Conservation (phyloP, 2,797 vertebrate species). For the Rhinoraja longicauda region DNA sequence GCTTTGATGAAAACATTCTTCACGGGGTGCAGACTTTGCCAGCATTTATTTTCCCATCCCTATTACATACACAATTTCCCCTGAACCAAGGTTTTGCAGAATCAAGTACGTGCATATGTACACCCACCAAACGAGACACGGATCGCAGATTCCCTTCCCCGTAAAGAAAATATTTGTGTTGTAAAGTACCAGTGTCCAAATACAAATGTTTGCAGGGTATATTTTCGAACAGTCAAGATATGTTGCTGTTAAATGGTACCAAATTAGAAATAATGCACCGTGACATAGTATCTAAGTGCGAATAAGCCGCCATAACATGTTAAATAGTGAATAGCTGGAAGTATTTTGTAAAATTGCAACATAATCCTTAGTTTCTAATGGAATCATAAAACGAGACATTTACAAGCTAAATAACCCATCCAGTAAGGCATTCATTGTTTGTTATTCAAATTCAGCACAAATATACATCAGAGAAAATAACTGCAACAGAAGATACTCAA, state of each 20-base stretch:
- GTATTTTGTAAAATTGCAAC: conserved; percentile 1
- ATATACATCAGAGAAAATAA: too few relatives aligned
- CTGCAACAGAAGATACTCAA: not conserved
- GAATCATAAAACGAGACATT: not conserved
- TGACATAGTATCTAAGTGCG: not conserved
- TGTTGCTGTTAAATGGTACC: not conserved
- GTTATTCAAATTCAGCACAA: not conserved
- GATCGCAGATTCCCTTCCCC: too few relatives aligned
- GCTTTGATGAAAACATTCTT: not conserved
- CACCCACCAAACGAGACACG: too few relatives aligned
- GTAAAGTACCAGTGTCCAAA: not conserved
- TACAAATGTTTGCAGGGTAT: not conserved
- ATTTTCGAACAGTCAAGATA: not conserved
- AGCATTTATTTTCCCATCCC: too few relatives aligned
- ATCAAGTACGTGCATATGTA: too few relatives aligned
- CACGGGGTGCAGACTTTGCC: too few relatives aligned
- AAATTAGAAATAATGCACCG: not conserved
- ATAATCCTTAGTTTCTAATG: not conserved
- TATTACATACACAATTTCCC: too few relatives aligned
- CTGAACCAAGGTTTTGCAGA: too few relatives aligned
- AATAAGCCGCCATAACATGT: not conserved
- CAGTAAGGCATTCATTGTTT: not conserved
- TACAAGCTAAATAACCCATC: not conserved
- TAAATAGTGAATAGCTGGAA: not conserved
- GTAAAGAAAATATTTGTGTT: too few relatives aligned